Percentiles rank a stretch among this genome's conserved stretches.
phyloP scores from a whole-genome alignment of 2,113 vertebrate species.

The Pluvianellus socialis region DNA sequence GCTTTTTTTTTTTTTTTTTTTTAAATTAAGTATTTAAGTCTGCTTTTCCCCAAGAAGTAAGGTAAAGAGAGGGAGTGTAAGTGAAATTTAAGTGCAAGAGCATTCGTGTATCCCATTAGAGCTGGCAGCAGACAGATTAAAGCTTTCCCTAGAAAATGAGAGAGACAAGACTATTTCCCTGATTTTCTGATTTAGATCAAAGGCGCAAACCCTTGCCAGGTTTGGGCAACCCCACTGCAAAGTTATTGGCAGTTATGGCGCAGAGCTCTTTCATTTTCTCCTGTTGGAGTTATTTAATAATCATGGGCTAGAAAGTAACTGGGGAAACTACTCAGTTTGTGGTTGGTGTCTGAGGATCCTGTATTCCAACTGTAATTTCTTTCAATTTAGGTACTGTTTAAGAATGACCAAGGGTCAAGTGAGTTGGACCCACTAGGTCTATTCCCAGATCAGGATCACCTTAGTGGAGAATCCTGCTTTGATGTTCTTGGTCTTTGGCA shows the following conservation, averaged over 20 bases:
- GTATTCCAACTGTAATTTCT: background rate
- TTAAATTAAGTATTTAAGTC: background rate
- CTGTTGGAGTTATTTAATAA: background rate
- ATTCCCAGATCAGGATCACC: background rate
- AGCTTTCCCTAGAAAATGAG: background rate
- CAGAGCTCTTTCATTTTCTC: background rate
- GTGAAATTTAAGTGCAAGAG: background rate
- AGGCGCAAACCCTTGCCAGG: background rate
- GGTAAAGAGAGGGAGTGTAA: background rate
- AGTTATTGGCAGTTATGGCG: background rate
- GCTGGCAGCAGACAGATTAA: background rate
- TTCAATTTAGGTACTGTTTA: background rate
- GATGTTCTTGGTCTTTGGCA: background rate
- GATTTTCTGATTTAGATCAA: background rate
- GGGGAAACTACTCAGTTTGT: background rate
- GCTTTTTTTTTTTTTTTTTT: background rate
- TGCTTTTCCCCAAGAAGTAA: background rate
- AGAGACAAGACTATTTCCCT: background rate
- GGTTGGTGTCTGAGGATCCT: background rate
- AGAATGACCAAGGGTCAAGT: background rate
- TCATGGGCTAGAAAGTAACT: background rate
- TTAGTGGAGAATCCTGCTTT: background rate
- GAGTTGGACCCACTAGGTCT: background rate
- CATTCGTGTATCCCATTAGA: background rate
- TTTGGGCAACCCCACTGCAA: background rate